phyloP scores from a whole-genome alignment of 2,888 invertebrate species.

The Dicycla oo region DNA sequence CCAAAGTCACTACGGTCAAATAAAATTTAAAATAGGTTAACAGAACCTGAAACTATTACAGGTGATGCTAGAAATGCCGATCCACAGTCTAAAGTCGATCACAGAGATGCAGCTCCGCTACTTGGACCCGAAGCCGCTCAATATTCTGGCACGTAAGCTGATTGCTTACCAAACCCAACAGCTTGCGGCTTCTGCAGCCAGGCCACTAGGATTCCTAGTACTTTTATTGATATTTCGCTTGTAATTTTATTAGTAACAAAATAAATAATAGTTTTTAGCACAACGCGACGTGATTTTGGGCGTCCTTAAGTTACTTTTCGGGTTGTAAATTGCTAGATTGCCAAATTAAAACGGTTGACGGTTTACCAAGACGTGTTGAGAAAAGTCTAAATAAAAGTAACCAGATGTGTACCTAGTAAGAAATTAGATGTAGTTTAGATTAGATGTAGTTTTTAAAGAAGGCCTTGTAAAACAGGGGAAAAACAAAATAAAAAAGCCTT shows the following conservation, averaged over 20 bases:
- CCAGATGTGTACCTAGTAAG: neutral
- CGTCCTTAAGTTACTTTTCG: no score
- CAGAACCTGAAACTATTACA: conserved; percentile 50
- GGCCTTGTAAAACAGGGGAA: neutral
- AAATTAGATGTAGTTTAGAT: neutral
- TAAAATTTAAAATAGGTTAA: neutral
- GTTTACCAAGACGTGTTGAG: neutral
- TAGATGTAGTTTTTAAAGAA: neutral
- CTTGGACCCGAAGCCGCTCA: conserved; percentile 75
- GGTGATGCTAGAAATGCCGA: conserved; percentile 82
- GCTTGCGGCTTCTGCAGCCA: neutral
- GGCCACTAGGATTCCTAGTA: neutral
- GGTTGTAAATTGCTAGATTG: neutral
- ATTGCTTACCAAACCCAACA: conserved; percentile 69
- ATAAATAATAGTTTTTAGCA: conserved; percentile 8
- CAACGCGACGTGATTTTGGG: neutral
- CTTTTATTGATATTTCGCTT: conserved; percentile 1
- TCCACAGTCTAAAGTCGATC: conserved; percentile 73
- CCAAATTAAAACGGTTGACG: neutral
- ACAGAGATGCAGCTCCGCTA: conserved; percentile 78
- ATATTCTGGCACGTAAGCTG: conserved; percentile 79
- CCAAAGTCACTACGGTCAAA: neutral
- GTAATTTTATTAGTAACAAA: conserved; percentile 16
- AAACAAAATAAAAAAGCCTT: conserved; percentile 7
- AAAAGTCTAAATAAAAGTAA: neutral